A percentile compares a stretch with the other conserved stretches of the same genome.
These are phyloP conservation scores for Camponotus fellah DNA, from an alignment of 2,888 invertebrate species.

Conservation along the genomic window DNA sequence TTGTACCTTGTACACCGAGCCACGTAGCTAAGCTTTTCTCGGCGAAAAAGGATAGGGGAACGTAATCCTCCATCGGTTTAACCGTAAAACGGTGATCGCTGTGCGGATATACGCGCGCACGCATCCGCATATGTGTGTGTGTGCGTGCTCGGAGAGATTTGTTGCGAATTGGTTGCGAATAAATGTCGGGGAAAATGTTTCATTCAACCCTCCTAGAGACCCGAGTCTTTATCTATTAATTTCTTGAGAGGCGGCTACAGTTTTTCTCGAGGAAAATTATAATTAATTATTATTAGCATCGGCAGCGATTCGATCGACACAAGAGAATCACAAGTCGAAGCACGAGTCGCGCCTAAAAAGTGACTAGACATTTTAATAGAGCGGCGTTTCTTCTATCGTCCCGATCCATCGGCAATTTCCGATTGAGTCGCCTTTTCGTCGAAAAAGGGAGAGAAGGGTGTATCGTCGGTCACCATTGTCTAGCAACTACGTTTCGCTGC, in stretches of 20 bases:
- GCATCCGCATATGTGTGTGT: slow-evolving; percentile 30
- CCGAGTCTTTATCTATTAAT: slow-evolving; percentile 11
- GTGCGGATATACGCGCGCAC: slow-evolving; percentile 48
- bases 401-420: slow-evolving; percentile 83
- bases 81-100: slow-evolving; percentile 71
- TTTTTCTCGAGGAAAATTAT: neutral
- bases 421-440: slow-evolving; percentile 81
- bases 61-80: slow-evolving; percentile 78
- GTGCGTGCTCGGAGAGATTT: slow-evolving; percentile 49
- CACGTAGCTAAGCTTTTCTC: slow-evolving; percentile 46
- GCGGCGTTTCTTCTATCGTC: slow-evolving; percentile 75
- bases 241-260: neutral
- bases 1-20: slow-evolving; percentile 38
- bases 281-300: neutral
- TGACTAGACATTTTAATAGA: slow-evolving; percentile 79
- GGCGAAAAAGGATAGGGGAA: slow-evolving; percentile 59
- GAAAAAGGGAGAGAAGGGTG: slow-evolving; percentile 47
- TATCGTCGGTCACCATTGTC: slow-evolving; percentile 82
- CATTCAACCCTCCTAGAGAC: slow-evolving; percentile 51
- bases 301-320: neutral
- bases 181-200: slow-evolving; percentile 72
- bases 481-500: slow-evolving; percentile 64
- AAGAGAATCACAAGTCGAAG: neutral
- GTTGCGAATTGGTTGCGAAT: slow-evolving; percentile 21
- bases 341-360: slow-evolving; percentile 61